Evolutionary conservation across 2,113 vertebrate genomes (phyloP).

Genomic region (Corythaeola cristata): DNA sequence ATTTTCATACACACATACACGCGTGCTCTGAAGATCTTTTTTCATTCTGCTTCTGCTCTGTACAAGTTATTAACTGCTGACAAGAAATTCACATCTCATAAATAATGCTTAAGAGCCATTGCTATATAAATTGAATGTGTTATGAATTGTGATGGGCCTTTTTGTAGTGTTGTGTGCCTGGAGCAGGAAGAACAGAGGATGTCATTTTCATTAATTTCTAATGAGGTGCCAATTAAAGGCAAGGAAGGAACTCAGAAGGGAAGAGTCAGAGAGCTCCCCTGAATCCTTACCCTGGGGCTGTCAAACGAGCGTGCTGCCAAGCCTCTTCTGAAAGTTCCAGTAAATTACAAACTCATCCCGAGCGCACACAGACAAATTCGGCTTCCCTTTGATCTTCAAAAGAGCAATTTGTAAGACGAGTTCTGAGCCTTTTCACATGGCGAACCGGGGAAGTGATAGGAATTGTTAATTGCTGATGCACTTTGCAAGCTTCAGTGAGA

Average conservation of each 20-base stretch:
- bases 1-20: neutral
- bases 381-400: conserved; percentile 84
- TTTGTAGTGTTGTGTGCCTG: conserved; percentile 78
- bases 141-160: conserved; percentile 82
- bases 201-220: conserved; percentile 88
- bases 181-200: conserved; percentile 84
- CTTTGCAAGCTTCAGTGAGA: conserved; percentile 52
- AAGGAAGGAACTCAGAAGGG: conserved; percentile 75
- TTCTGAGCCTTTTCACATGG: conserved; percentile 75
- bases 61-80: conserved; percentile 82
- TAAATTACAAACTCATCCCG: conserved; percentile 79
- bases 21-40: conserved; percentile 22
- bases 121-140: conserved; percentile 81
- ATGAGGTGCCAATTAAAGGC: conserved; percentile 87
- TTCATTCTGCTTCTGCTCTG: conserved; percentile 44
- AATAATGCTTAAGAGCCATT: conserved; percentile 84
- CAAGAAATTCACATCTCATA: conserved; percentile 83
- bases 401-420: conserved; percentile 84
- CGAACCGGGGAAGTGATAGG: conserved; percentile 73
- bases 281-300: conserved; percentile 76
- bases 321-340: conserved; percentile 76
- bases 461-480: conserved; percentile 79
- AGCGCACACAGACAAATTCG: conserved; percentile 74
- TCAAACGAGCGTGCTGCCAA: conserved; percentile 63
- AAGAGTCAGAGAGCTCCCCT: conserved; percentile 75